Conservation (phyloP, 1,140 invertebrate genomes). For the Laupala kohalensis region DNA sequence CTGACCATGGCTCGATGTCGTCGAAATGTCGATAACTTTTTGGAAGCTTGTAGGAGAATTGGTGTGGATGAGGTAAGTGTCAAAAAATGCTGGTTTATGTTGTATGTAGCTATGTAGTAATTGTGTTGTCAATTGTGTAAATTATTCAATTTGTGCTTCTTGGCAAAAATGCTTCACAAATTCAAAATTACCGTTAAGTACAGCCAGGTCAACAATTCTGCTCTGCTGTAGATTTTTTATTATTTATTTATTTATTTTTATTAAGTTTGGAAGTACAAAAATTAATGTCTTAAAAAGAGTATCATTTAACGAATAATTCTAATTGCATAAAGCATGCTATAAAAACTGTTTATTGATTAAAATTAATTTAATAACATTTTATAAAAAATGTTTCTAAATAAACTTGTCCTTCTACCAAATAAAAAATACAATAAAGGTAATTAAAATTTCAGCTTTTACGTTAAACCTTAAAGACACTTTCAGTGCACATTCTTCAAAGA, state of each 20-base stretch:
- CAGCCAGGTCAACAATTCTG: background rate
- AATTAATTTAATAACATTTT: too few relatives aligned
- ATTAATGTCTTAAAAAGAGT: too few relatives aligned
- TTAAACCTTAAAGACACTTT: too few relatives aligned
- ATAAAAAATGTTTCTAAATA: too few relatives aligned
- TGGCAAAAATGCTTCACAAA: background rate
- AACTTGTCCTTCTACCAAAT: too few relatives aligned
- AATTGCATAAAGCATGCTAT: too few relatives aligned
- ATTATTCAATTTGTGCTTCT: background rate
- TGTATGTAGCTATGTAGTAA: background rate
- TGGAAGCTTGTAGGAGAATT: conserved; percentile 83
- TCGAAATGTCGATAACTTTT: conserved; percentile 88
- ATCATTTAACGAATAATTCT: too few relatives aligned
- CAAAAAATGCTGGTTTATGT: background rate
- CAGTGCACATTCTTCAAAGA: too few relatives aligned
- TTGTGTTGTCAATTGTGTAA: background rate
- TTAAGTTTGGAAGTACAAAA: too few relatives aligned
- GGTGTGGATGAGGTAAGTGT: conserved; percentile 83
- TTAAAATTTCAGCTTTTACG: too few relatives aligned
- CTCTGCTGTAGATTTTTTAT: background rate
- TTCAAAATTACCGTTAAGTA: background rate
- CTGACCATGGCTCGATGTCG: conserved; percentile 84
- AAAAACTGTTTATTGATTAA: too few relatives aligned
- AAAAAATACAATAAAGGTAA: too few relatives aligned
- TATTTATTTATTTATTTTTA: background rate